Evolutionary conservation across 2,113 vertebrate genomes (phyloP), one percentile per base, ranked within the genome.

Genomic region (Bucco capensis): DNA sequence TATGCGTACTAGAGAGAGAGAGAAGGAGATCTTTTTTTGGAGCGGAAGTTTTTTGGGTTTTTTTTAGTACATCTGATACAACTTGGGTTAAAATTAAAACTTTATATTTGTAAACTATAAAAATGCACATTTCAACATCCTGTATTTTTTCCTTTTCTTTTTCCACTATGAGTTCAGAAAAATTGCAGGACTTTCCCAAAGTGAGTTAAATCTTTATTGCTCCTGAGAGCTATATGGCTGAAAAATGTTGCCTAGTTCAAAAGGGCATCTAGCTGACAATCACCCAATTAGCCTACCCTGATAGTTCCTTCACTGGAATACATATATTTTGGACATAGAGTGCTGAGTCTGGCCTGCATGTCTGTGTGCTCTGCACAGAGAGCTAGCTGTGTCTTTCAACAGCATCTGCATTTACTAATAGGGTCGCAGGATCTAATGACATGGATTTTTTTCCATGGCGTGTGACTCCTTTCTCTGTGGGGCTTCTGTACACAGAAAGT

Each of bases 361-460:
- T 28, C 42, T 85, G 28, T 33, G 27, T 23, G 19, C n/a, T 67
- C 62, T 51, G n/a, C 35, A 47, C 8, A 54, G 37, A 69, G 44
- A 64, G 25, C 0, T 0, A 77, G 13, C 27, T 65, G 6, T 37
- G 19, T 14, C 66, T 88, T 79, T 58, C 51, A 50, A 8, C 10
- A 35, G 30, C 1, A 1, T 23, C 21, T 71, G 5, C 53, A 14
- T 25, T 44, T 44, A 6, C 42, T 67, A 49, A 28, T 1, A 8
- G 19, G 13, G 12, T 64, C 0, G 0, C n/a, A 71, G 46, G 19
- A 74, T 22, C 25, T 80, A 1, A 3, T 51, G 28, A 19, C 38
- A 15, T 22, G 16, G 12, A 23, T 38, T 62, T 80, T 85, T 81
- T 67, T 33, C 9, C 53, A 19, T 0, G 3, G 6, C 24, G 24